Percentiles rank a stretch among this genome's conserved stretches.
Evolutionary conservation across 2,797 vertebrate species (phyloP).

Genomic region (Gallirallus australis): DNA sequence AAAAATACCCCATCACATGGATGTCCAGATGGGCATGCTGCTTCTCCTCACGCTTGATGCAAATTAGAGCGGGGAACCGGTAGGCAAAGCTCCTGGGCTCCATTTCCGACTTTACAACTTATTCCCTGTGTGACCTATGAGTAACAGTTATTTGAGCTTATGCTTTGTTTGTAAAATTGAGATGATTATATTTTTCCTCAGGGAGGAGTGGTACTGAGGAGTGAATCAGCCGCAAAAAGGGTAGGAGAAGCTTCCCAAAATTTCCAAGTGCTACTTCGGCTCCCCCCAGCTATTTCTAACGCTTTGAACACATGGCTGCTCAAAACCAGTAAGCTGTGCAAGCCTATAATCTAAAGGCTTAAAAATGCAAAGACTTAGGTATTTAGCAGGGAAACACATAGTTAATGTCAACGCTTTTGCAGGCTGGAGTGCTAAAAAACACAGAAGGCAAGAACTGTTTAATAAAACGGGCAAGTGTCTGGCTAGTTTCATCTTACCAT

Average conservation of each 20-base stretch:
- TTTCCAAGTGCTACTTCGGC: neutral
- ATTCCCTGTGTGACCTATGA: neutral
- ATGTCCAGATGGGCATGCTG: neutral
- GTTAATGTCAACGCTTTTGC: neutral
- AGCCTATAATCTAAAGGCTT: neutral
- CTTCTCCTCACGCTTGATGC: neutral
- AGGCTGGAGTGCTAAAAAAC: neutral
- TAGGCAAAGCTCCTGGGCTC: neutral
- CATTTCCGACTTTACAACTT: neutral
- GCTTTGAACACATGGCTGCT: neutral
- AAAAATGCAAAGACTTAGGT: neutral
- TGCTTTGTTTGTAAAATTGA: neutral
- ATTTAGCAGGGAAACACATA: neutral
- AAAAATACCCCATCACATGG: neutral
- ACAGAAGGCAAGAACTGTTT: neutral
- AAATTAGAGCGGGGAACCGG: neutral
- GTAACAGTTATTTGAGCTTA: neutral
- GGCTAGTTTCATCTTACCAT: neutral
- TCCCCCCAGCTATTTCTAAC: neutral
- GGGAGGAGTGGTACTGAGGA: neutral
- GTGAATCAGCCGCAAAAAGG: neutral
- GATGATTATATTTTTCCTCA: neutral
- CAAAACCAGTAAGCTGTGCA: neutral
- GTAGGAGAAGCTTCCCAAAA: neutral
- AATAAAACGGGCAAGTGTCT: neutral